These are phyloP conservation scores for Ctenomys sociabilis DNA, from an alignment of 2,113 vertebrate species.

Conservation along the genomic window DNA sequence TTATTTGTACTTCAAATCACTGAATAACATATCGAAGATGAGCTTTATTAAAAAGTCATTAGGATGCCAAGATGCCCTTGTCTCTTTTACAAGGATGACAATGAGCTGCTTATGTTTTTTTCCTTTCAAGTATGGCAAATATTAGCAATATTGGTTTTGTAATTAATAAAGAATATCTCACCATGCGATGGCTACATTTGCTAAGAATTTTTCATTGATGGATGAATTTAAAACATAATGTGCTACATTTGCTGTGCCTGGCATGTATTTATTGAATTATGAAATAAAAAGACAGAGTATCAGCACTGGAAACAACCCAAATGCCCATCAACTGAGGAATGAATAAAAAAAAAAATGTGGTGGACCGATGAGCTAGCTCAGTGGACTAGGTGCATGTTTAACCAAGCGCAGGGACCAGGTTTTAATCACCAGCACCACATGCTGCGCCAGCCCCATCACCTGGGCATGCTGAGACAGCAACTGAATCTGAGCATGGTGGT, in stretches of 20 bases:
- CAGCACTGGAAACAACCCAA: not conserved
- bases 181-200: slow-evolving; percentile 11
- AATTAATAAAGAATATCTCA: not conserved
- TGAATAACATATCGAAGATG: slow-evolving; percentile 7
- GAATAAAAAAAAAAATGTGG: no score
- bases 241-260: not conserved
- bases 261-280: not conserved
- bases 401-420: no score
- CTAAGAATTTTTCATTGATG: not conserved
- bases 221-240: not conserved
- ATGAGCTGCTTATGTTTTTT: not conserved
- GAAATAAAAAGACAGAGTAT: not conserved
- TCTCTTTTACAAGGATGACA: not conserved
- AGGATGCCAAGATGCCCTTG: not conserved
- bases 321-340: no score
- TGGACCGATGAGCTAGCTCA: no score
- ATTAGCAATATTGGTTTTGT: not conserved
- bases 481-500: no score
- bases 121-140: not conserved
- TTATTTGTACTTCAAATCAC: slow-evolving; percentile 38
- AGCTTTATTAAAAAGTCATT: not conserved
- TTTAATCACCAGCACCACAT: no score
- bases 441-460: no score
- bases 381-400: no score
- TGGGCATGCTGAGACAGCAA: no score